Conservation (phyloP, 2,797 vertebrate species). For the Sebastes ruberrimus region DNA sequence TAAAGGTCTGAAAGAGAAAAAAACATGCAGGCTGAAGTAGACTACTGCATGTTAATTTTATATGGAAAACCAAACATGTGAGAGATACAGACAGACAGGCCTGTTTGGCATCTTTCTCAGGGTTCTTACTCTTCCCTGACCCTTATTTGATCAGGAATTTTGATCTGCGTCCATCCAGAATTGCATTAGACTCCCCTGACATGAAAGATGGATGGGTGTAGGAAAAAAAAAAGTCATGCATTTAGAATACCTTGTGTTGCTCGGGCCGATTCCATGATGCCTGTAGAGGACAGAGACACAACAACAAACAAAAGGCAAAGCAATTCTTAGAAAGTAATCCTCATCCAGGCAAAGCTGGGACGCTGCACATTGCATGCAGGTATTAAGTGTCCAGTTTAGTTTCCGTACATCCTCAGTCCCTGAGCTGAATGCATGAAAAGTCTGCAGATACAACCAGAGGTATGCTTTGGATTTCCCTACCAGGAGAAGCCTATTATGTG, state of each 20-base stretch:
- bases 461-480: conserved; percentile 10
- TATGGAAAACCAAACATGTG: not conserved
- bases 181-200: conserved; percentile 64
- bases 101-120: conserved; percentile 19
- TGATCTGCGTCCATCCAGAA: conserved; percentile 67
- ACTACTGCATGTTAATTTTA: not conserved
- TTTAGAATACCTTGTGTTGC: conserved; percentile 98
- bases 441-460: conserved; percentile 16
- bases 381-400: conserved; percentile 61
- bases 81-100: not conserved
- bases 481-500: not conserved
- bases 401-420: conserved; percentile 39
- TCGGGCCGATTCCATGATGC: conserved; percentile 99
- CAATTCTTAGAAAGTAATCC: conserved; percentile 84
- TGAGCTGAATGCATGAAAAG: conserved; percentile 42
- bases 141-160: conserved; percentile 52
- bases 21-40: not conserved
- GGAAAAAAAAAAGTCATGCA: conserved; percentile 75
- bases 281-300: conserved; percentile 97
- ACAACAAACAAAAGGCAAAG: conserved; percentile 86
- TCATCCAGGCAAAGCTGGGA: conserved; percentile 63
- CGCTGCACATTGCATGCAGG: conserved; percentile 78
- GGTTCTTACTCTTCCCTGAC: conserved; percentile 17
- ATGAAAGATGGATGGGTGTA: conserved; percentile 72
- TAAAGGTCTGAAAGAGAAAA: conserved; percentile 2